Conservation (phyloP, 2,888 invertebrate genomes). For the Sminthurinus aureus region DNA sequence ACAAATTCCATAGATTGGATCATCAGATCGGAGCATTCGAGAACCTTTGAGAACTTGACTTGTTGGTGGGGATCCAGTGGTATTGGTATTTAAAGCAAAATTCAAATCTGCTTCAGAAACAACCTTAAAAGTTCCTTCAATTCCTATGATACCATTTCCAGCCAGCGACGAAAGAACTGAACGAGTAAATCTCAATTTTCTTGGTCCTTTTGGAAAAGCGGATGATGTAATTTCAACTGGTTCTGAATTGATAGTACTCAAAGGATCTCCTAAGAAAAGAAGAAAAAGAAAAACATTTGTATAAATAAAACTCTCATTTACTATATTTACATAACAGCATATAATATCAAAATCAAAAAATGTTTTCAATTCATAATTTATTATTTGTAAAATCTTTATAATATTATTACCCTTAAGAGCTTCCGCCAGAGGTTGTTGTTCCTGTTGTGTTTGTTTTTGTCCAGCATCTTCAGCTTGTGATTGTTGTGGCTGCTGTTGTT, state of each 20-base stretch:
- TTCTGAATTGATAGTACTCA: neutral
- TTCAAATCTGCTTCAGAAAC: slow-evolving; percentile 91
- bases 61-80: slow-evolving; percentile 34
- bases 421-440: slow-evolving; percentile 20
- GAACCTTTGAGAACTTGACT: slow-evolving; percentile 52
- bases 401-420: slow-evolving; percentile 5
- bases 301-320: neutral
- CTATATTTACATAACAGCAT: neutral
- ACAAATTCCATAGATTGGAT: slow-evolving; percentile 87
- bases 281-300: neutral
- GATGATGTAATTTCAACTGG: slow-evolving; percentile 14
- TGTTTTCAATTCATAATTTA: neutral
- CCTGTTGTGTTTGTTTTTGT: neutral
- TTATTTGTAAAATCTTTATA: neutral
- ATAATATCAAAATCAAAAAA: neutral
- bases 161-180: slow-evolving; percentile 48
- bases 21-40: slow-evolving; percentile 67
- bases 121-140: slow-evolving; percentile 87
- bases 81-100: slow-evolving; percentile 81
- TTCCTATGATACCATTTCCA: slow-evolving; percentile 78
- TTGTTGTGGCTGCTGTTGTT: neutral
- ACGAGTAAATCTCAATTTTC: slow-evolving; percentile 65
- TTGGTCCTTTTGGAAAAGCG: slow-evolving; percentile 79
- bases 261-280: slow-evolving; percentile 16
- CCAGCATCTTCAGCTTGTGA: neutral